Evolutionary conservation across 2,888 invertebrate species (phyloP), one percentile per base, ranked within the genome.

Genomic region (Oxyteleia sp.): DNA sequence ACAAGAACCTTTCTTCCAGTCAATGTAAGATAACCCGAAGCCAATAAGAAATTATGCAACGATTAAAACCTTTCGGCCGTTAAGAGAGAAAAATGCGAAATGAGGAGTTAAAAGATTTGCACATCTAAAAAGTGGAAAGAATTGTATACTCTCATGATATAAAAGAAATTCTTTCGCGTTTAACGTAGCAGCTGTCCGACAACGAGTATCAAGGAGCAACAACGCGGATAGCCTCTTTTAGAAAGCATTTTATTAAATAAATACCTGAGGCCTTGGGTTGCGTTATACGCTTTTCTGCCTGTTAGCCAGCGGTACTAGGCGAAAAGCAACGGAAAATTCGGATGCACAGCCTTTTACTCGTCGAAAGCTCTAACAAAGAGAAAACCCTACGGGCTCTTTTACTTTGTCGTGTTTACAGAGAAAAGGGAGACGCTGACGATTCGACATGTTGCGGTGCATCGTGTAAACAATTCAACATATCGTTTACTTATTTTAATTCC

Each of bases 231-330:
- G 74, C 84, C 69, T 59, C 86, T 86, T 85, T 85, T 87, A 53
- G 72, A 64, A 86, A 85, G 87, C 88, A 86, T 89, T 89, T 89
- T 89, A 89, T 89, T 89, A 89, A 89, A 89, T 88, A 89, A 89
- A 89, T 89, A 89, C 89, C 87, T 85, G 86, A 88, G 81, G 86
- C 88, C 86, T 85, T 68, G 55, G n/a, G 66, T 57, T 71, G 69
- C 63, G 47, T 59, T 84, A 51, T 43, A 55, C 64, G 79, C 84
- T 82, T 80, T 75, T 74, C 80, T 59, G 82, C 82, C 64, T 49
- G 82, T 66, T 84, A 74, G 71, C 75, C 53, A 71, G 26, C 64
- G 55, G 61, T 49, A 68, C 61, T 45, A 63, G 35, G 38, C 74
- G 35, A 78, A 82, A 69, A 84, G 82, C 71, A 75, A 75, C 61